These are phyloP conservation scores for Rhopalosiphum padi DNA, from an alignment of 1,140 invertebrate species.

Conservation along the genomic window DNA sequence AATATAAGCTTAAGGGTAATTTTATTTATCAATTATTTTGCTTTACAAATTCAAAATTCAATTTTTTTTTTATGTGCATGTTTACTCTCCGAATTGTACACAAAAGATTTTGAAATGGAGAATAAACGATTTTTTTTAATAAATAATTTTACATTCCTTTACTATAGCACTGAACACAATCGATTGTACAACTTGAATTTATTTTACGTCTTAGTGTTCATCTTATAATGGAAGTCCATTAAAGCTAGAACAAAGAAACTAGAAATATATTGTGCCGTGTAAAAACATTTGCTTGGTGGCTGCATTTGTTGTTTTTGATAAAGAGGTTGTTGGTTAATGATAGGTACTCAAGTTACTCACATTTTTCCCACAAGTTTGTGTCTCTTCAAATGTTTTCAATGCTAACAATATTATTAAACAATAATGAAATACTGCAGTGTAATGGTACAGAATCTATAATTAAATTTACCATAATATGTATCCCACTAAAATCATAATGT, in stretches of 20 bases:
- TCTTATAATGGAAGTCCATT: background rate
- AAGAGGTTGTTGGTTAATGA: background rate
- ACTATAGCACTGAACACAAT: background rate
- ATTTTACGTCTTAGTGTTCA: background rate
- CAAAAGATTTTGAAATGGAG: background rate
- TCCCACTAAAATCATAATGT: no score
- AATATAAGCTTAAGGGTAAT: background rate
- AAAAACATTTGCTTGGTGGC: background rate
- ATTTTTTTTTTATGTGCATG: background rate
- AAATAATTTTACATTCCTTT: background rate
- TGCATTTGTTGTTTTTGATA: background rate
- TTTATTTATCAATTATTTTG: background rate
- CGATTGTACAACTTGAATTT: background rate
- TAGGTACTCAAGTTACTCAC: background rate
- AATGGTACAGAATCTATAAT: background rate
- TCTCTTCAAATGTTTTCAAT: background rate
- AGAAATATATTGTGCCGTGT: background rate
- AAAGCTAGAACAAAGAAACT: background rate
- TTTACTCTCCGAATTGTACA: background rate
- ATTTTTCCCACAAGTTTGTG: background rate
- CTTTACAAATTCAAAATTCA: background rate
- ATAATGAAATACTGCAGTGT: background rate
- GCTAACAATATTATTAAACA: background rate
- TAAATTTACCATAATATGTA: background rate
- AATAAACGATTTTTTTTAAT: background rate